phyloP scores from a whole-genome alignment of 2,888 invertebrate species.

The Leucoma salicis region DNA sequence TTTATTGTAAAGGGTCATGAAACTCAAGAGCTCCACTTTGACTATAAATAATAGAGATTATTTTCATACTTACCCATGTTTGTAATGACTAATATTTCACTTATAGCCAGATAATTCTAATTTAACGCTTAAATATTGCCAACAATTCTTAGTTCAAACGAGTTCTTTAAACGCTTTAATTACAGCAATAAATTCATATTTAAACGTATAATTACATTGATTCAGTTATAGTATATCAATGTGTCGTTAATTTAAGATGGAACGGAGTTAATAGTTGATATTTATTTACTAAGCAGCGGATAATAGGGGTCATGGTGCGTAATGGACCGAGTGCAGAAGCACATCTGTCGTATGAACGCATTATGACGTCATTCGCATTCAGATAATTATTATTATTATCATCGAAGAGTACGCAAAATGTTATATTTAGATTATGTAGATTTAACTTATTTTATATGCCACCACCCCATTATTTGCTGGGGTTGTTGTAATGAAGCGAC shows the following conservation, averaged over 20 bases:
- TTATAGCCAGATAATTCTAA: background rate
- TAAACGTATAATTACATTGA: constrained; percentile 9
- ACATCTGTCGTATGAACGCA: constrained; percentile 55
- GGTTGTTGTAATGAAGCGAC: no score
- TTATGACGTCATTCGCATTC: constrained; percentile 42
- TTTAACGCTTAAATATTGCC: constrained; percentile 6
- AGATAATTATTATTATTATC: constrained; percentile 31
- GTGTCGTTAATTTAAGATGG: constrained; percentile 31
- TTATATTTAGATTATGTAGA: background rate
- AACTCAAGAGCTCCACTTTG: background rate
- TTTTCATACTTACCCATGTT: background rate
- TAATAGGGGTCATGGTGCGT: constrained; percentile 50
- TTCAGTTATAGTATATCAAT: constrained; percentile 33
- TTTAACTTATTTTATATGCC: background rate
- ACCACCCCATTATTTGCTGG: no score
- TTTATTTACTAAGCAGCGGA: constrained; percentile 53
- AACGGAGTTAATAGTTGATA: constrained; percentile 44
- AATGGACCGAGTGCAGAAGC: constrained; percentile 59
- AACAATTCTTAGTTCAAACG: constrained; percentile 7
- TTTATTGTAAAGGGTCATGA: background rate
- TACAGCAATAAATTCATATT: constrained; percentile 20
- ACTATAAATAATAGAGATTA: background rate
- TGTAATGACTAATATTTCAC: constrained; percentile 1
- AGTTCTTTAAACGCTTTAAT: constrained; percentile 5
- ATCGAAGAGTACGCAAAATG: constrained; percentile 1